A percentile compares a stretch with the other conserved stretches of the same genome.
phyloP scores from a whole-genome alignment of 2,113 vertebrate species.

The Dasyurus viverrinus region DNA sequence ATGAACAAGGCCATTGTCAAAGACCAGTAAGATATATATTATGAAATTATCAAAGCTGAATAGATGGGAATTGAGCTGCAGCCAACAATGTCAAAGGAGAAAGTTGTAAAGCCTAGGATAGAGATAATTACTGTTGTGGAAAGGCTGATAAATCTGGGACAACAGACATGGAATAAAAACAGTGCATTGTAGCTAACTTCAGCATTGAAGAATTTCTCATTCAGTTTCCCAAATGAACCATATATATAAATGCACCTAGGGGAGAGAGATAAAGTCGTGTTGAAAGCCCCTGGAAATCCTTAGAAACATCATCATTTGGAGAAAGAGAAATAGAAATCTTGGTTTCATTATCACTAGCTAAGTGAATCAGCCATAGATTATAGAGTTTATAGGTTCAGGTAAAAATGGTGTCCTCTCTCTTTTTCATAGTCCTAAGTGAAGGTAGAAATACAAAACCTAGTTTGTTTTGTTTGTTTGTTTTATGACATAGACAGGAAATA shows the following conservation, averaged over 20 bases:
- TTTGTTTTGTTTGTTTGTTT: background rate
- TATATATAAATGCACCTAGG: slow-evolving; percentile 36
- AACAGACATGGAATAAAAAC: slow-evolving; percentile 24
- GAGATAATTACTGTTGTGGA: slow-evolving; percentile 13
- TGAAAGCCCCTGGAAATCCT: slow-evolving; percentile 42
- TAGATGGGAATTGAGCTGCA: slow-evolving; percentile 5
- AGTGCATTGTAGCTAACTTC: slow-evolving; percentile 37
- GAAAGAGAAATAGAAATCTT: slow-evolving; percentile 6
- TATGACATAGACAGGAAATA: background rate
- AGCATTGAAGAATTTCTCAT: slow-evolving; percentile 43
- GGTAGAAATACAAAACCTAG: slow-evolving; percentile 9
- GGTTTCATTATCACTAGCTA: background rate
- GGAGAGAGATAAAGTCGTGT: slow-evolving; percentile 52
- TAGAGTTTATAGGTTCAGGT: background rate
- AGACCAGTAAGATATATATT: slow-evolving; percentile 31
- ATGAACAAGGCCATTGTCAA: background rate
- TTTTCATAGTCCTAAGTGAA: background rate
- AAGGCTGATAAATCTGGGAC: slow-evolving; percentile 31
- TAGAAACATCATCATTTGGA: slow-evolving; percentile 21
- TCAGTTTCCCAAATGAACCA: slow-evolving; percentile 49
- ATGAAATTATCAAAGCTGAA: slow-evolving; percentile 8
- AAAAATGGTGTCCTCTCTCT: background rate
- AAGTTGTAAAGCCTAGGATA: background rate
- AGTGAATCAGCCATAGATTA: background rate
- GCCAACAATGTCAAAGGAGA: slow-evolving; percentile 14